Evolutionary conservation across 2,888 invertebrate genomes (phyloP).

Genomic region (Ormyrus nitidulus): DNA sequence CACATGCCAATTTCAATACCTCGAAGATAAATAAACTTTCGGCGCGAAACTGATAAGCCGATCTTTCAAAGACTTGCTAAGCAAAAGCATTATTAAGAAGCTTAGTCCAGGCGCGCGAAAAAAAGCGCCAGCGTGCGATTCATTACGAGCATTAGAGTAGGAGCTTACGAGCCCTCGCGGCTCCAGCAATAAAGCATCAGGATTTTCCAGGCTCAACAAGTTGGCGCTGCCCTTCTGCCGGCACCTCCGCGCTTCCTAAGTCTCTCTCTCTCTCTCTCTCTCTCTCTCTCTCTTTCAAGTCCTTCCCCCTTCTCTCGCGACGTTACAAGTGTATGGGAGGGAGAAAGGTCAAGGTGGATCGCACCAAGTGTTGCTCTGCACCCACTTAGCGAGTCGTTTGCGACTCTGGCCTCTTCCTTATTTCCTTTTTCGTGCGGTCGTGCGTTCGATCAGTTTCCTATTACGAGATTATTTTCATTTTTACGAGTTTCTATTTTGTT

Average conservation of each 20-base stretch:
- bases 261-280: not conserved
- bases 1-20: no score
- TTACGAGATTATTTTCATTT: no score
- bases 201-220: constrained; percentile 56
- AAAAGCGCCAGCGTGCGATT: constrained; percentile 29
- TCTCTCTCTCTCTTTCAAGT: not conserved
- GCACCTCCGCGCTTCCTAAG: not conserved
- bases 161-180: constrained; percentile 29
- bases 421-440: not conserved
- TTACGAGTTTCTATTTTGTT: no score
- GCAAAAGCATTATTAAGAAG: no score
- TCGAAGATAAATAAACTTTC: no score
- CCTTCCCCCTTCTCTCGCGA: not conserved
- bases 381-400: constrained; percentile 33
- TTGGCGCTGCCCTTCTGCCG: constrained; percentile 50
- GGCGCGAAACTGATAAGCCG: no score
- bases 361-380: constrained; percentile 13
- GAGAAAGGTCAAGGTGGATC: constrained; percentile 57
- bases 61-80: no score
- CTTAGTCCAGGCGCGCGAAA: not conserved
- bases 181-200: constrained; percentile 50
- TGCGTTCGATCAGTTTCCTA: no score
- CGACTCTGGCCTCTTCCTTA: not conserved
- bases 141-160: constrained; percentile 40
- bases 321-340: constrained; percentile 19